A percentile compares a stretch with the other conserved stretches of the same genome.
Evolutionary conservation across 2,113 vertebrate genomes (phyloP).

Genomic region (Podarcis muralis): DNA sequence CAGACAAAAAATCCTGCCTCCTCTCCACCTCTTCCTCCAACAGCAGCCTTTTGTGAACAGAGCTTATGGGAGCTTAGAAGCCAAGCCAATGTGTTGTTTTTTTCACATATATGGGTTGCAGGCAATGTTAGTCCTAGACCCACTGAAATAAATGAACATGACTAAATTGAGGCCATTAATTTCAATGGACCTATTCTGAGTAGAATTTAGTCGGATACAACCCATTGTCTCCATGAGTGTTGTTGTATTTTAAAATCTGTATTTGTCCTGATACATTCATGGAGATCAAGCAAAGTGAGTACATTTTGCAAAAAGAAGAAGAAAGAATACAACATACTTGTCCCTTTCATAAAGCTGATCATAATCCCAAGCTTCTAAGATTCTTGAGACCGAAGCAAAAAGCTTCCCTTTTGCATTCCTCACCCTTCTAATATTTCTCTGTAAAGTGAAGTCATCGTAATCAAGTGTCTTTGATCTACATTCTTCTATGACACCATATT

Average conservation of each 20-base stretch:
- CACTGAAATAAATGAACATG: no score
- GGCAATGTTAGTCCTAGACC: no score
- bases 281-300: constrained; percentile 4
- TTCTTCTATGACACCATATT: constrained; percentile 65
- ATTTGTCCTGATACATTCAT: constrained; percentile 23
- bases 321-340: constrained; percentile 35
- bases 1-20: background rate
- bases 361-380: constrained; percentile 68
- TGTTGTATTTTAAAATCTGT: constrained; percentile 12
- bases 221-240: background rate
- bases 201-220: no score
- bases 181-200: no score
- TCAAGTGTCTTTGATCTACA: constrained; percentile 67
- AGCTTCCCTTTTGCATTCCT: constrained; percentile 56
- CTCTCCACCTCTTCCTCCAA: background rate
- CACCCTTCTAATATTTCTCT: constrained; percentile 59
- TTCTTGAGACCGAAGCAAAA: constrained; percentile 59
- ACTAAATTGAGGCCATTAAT: no score
- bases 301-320: constrained; percentile 33
- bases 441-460: constrained; percentile 53
- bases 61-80: background rate
- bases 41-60: background rate
- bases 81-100: background rate
- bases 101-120: background rate
- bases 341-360: constrained; percentile 47